Conservation (phyloP, 2,888 invertebrate genomes). For the Desoria tigrina region DNA sequence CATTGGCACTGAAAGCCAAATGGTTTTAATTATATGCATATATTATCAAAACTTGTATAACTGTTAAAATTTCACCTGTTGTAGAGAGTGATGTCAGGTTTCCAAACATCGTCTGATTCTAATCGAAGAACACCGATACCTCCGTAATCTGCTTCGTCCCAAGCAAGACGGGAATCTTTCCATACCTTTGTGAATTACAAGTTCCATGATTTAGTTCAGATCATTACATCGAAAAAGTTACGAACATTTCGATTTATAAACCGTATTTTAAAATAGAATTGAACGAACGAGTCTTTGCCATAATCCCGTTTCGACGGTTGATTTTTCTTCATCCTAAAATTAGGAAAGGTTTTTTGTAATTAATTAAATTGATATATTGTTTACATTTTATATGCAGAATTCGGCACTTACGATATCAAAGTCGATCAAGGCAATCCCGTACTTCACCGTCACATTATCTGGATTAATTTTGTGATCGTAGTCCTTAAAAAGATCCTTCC, state of each 20-base stretch:
- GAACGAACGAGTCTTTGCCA: no score
- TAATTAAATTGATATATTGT: no score
- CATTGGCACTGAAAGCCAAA: no score
- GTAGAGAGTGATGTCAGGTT: constrained; percentile 43
- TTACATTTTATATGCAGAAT: background rate
- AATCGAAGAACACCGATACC: constrained; percentile 34
- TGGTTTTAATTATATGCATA: background rate
- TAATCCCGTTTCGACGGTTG: background rate
- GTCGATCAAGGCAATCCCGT: constrained; percentile 34
- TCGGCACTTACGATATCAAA: constrained; percentile 31
- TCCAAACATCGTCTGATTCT: constrained; percentile 34
- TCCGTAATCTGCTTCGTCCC: constrained; percentile 35
- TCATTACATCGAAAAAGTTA: no score
- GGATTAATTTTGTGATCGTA: constrained; percentile 42
- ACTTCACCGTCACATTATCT: constrained; percentile 26
- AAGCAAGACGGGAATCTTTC: constrained; percentile 40
- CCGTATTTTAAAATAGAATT: no score
- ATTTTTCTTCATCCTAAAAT: background rate
- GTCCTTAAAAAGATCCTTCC: constrained; percentile 24
- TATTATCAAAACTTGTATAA: background rate
- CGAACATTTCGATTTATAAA: no score
- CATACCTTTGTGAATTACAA: constrained; percentile 20
- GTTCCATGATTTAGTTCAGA: background rate
- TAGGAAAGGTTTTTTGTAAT: no score
- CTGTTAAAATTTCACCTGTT: constrained; percentile 32